phyloP scores from a whole-genome alignment of 2,113 vertebrate genomes.

The Turnix velox region DNA sequence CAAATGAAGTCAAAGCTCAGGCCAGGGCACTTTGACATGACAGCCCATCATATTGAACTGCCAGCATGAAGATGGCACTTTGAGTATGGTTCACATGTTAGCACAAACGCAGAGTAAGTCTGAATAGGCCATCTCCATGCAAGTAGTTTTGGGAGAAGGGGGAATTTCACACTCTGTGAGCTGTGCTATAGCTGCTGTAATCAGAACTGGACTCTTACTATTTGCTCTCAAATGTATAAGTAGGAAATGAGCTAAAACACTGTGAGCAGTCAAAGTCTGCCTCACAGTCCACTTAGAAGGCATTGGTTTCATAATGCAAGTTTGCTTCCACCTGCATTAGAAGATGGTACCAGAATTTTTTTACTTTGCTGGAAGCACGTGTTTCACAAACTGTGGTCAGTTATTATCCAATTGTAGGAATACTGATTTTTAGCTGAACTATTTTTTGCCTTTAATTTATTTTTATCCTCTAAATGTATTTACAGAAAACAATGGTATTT shows the following conservation, averaged over 20 bases:
- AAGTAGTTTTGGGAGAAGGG: background rate
- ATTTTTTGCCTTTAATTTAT: background rate
- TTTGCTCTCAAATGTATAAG: background rate
- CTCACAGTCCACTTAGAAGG: background rate
- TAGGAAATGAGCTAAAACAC: background rate
- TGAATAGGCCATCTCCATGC: background rate
- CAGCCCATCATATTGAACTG: background rate
- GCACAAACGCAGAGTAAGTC: background rate
- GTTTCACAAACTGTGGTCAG: background rate
- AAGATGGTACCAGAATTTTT: background rate
- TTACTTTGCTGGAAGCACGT: background rate
- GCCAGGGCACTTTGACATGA: background rate
- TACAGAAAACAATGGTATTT: background rate
- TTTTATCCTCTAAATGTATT: background rate
- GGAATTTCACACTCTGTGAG: background rate
- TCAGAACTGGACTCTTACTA: background rate
- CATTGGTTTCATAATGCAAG: background rate
- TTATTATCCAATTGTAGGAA: background rate
- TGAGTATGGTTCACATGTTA: background rate
- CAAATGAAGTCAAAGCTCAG: background rate
- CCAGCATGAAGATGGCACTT: background rate
- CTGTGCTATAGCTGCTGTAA: background rate
- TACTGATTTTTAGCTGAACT: background rate
- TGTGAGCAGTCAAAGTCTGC: background rate
- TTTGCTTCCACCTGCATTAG: background rate